Conservation (phyloP, 2,888 invertebrate genomes). For the Dolichopus griseipennis region DNA sequence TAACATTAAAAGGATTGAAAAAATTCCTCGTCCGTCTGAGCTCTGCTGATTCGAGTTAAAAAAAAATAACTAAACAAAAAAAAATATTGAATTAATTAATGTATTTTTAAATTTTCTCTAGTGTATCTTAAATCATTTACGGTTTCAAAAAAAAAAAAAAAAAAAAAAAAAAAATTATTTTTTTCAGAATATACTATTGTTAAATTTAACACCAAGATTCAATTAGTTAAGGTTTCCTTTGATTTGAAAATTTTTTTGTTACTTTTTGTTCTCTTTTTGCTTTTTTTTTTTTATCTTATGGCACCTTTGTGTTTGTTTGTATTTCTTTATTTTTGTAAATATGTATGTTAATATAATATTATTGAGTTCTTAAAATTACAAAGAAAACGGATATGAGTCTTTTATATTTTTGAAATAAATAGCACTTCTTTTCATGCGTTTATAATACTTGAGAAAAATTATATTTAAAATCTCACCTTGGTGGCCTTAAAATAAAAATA, state of each 20-base stretch:
- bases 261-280: neutral
- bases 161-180: neutral
- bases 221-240: neutral
- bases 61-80: no score
- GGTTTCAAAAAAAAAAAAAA: neutral
- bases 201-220: slow-evolving; percentile 6
- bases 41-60: neutral
- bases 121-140: slow-evolving; percentile 1
- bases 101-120: neutral
- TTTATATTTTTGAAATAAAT: no score
- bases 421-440: no score
- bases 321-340: neutral
- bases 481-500: no score
- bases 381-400: no score
- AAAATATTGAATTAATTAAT: neutral
- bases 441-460: no score
- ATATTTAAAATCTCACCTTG: no score
- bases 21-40: neutral
- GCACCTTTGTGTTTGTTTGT: neutral
- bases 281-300: no score
- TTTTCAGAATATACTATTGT: neutral
- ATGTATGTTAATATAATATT: no score
- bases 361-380: no score
- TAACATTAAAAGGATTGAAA: neutral
- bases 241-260: neutral